Conservation (phyloP, 1,140 invertebrate species). For the Heliconius eleuchia region DNA sequence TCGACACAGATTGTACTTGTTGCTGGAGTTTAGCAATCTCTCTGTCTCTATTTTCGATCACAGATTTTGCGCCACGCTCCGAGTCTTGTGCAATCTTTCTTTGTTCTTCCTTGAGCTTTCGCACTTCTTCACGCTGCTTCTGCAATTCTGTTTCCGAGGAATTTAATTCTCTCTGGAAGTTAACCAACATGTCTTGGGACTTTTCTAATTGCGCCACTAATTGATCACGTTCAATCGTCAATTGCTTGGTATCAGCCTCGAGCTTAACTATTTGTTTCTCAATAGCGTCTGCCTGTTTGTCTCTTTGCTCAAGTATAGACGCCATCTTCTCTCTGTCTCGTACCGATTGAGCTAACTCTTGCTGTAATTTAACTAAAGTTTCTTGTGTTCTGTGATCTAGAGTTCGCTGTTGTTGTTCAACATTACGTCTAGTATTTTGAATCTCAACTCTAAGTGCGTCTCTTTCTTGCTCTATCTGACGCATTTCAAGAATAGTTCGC, state of each 20-base stretch:
- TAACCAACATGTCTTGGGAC: slow-evolving; percentile 94
- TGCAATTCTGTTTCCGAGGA: slow-evolving; percentile 91
- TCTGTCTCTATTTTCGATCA: slow-evolving; percentile 85
- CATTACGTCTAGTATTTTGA: slow-evolving; percentile 83
- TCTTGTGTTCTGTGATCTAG: slow-evolving; percentile 85
- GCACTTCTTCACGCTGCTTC: slow-evolving; percentile 90
- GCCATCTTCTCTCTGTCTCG: slow-evolving; percentile 88
- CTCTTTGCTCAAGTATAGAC: slow-evolving; percentile 87
- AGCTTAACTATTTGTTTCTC: slow-evolving; percentile 92
- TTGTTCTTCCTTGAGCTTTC: slow-evolving; percentile 87
- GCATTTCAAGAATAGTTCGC: slow-evolving; percentile 85
- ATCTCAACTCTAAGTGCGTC: slow-evolving; percentile 86
- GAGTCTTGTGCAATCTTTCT: slow-evolving; percentile 85
- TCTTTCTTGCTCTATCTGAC: slow-evolving; percentile 86
- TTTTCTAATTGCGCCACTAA: slow-evolving; percentile 94
- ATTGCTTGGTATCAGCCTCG: slow-evolving; percentile 91
- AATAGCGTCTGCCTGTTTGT: slow-evolving; percentile 89
- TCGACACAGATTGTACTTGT: slow-evolving; percentile 86
- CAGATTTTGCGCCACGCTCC: slow-evolving; percentile 86
- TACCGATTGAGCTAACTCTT: slow-evolving; percentile 86
- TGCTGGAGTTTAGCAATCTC: slow-evolving; percentile 89
- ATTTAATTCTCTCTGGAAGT: slow-evolving; percentile 94
- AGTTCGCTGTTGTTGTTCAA: slow-evolving; percentile 85
- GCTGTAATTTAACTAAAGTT: slow-evolving; percentile 84
- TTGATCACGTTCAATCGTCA: slow-evolving; percentile 92